Percentiles rank a stretch among this genome's conserved stretches.
Conservation (phyloP, 2,113 vertebrate genomes). For the Oncorhynchus masou region DNA sequence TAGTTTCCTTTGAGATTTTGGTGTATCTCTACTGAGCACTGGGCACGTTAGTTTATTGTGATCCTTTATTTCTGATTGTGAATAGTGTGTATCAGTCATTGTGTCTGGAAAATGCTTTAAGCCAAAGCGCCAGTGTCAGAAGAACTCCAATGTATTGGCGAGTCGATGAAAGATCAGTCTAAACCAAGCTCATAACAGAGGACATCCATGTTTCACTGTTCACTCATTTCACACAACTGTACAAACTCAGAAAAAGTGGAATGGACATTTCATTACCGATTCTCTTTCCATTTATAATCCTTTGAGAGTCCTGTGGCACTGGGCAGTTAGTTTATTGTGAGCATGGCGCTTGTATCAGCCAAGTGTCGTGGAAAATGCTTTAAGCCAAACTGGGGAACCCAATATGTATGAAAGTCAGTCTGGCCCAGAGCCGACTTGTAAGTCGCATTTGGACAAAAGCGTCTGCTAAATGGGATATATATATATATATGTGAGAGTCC, state of each 20-base stretch:
- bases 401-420: too few relatives aligned
- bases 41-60: conserved; percentile 26
- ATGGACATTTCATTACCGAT: conserved; percentile 46
- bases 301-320: too few relatives aligned
- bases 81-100: conserved; percentile 29
- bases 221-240: conserved; percentile 14
- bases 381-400: too few relatives aligned
- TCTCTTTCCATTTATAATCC: conserved; percentile 50
- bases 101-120: conserved; percentile 36
- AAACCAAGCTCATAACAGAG: conserved; percentile 26
- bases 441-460: too few relatives aligned
- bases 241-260: conserved; percentile 15
- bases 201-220: conserved; percentile 27
- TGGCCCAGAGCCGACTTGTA: too few relatives aligned
- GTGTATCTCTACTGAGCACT: not conserved
- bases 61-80: conserved; percentile 29
- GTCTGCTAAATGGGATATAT: too few relatives aligned
- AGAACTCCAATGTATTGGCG: not conserved
- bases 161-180: not conserved
- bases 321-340: too few relatives aligned
- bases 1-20: too few relatives aligned
- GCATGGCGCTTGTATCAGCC: too few relatives aligned
- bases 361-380: too few relatives aligned
- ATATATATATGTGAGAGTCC: conserved; percentile 41
- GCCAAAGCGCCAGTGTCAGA: not conserved